Evolutionary conservation across 2,113 vertebrate genomes (phyloP).

Genomic region (Echinops telfairi): DNA sequence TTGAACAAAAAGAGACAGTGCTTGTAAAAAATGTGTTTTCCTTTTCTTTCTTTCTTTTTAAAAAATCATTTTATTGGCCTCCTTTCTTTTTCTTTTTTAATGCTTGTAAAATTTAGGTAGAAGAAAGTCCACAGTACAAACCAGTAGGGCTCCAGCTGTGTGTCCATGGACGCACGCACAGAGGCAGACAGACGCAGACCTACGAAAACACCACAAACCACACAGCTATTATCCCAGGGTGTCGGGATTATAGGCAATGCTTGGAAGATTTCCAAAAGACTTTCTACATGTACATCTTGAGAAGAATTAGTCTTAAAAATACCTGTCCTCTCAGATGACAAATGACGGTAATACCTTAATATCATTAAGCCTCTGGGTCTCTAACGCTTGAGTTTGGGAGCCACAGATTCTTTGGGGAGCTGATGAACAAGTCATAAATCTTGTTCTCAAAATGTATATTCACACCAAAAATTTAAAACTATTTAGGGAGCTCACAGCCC

Average conservation of each 20-base stretch:
- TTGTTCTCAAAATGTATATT: background rate
- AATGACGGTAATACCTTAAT: background rate
- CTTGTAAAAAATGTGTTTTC: too few relatives aligned
- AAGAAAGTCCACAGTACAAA: conserved; percentile 28
- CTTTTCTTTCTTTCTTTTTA: too few relatives aligned
- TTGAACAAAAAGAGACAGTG: background rate
- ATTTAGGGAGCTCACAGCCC: background rate
- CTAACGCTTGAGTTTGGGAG: background rate
- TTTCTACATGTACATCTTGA: conserved; percentile 12
- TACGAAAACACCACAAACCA: background rate
- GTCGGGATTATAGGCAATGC: background rate
- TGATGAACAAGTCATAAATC: background rate
- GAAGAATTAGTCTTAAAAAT: conserved; percentile 41
- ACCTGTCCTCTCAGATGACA: background rate
- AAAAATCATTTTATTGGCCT: too few relatives aligned
- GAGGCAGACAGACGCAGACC: background rate
- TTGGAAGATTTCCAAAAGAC: conserved; percentile 25
- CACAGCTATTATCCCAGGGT: background rate
- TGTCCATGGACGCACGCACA: background rate
- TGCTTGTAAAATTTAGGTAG: conserved; percentile 31
- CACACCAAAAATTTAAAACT: background rate
- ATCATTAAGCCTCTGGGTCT: background rate
- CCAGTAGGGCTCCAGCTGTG: background rate
- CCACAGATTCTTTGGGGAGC: background rate
- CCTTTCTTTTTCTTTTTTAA: too few relatives aligned